Base-by-base conservation (phyloP, 2,113 vertebrate species). In the Pycnonotus jocosus region DNA sequence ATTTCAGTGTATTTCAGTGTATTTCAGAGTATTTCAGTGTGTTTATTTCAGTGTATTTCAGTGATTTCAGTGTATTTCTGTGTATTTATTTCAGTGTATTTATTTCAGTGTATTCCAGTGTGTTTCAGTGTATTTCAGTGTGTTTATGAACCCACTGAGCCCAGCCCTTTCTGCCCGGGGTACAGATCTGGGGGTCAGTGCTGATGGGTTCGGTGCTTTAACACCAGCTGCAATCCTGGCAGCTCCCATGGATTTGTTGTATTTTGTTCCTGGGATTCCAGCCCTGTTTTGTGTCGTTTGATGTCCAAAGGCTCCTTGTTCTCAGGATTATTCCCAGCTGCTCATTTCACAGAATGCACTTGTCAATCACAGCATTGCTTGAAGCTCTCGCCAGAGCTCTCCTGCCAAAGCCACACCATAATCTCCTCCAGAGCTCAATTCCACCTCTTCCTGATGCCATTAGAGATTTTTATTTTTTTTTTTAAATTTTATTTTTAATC, bases 171-270 rank as follows among this genome's bases (percentile, higher is more conserved):
- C 38, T 30, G 31, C 73, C 68, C 31, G 2, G 4, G 38, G 4
- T 3, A 7, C 68, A 27, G 4, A 0, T 1, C 5, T 7, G 33
- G 2, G 0, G 22, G 15, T 18, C n/a, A 27, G 33, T 0, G 60
- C 50, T 15, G 48, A 5, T 4, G 8, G 2, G 48, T 9, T 5
- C 0, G 8, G 11, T 47, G 66, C 71, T 68, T 47, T 42, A 25
- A 15, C 30, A 8, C 6, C 51, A 33, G 30, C 48, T 25, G 6
- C 17, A 22, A 2, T 7, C 47, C 87, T 44, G 64, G 1, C 17
- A 37, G 64, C 33, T 7, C 4, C 38, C 3, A 22, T 6, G 37
- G 4, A 13, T 81, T 47, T 47, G 27, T 6, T 62, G 57, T 17
- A 2, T 21, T 71, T 64, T 72, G 21, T 54, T 62, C 68, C 8